Evolutionary conservation across 1,140 invertebrate genomes (phyloP), one percentile per base, ranked within the genome.

Genomic region (Propsilocerus akamusi): DNA sequence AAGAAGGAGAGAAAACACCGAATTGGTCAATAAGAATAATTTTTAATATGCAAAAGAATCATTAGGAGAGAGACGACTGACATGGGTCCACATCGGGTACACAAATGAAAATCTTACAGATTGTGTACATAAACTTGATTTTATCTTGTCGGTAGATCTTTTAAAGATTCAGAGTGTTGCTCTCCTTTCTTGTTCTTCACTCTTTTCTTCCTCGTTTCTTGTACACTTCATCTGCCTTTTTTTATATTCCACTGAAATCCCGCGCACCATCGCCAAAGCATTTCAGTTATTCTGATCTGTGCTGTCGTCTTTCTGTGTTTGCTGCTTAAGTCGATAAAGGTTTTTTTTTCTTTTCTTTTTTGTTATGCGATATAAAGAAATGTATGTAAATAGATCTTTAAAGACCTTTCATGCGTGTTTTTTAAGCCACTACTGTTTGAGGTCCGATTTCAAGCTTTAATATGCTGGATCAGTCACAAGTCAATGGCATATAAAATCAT

Each of bases 71-170:
- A 30, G 11, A n/a, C 22, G 22, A n/a, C 8, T 20, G 34, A 41
- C 34, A 41, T 41, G 34, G 34, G 22, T 41, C 22, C 34, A 41
- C 34, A 41, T 41, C 34, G 34, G 14, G 22, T 41, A 30, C 28
- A 30, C 28, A 30, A 41, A 41, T 41, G 34, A 41, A 41, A 41
- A 41, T 41, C 34, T 41, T 41, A 41, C 34, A 41, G 34, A 41
- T 41, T 41, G 34, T 41, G 34, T 41, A 41, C 34, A 41, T 17
- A 41, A 41, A 41, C 34, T 41, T 41, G 34, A 41, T 41, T 41
- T 41, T 41, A 41, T 41, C 34, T 41, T 17, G 34, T 20, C 34
- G 34, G 34, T 41, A 41, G 22, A 41, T 41, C 34, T 41, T 41
- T 41, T 20, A 41, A 41, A 17, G 34, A 41, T 20, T 17, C 34